Conservation (phyloP, 2,888 invertebrate genomes). For the Pyrrhia umbra region DNA sequence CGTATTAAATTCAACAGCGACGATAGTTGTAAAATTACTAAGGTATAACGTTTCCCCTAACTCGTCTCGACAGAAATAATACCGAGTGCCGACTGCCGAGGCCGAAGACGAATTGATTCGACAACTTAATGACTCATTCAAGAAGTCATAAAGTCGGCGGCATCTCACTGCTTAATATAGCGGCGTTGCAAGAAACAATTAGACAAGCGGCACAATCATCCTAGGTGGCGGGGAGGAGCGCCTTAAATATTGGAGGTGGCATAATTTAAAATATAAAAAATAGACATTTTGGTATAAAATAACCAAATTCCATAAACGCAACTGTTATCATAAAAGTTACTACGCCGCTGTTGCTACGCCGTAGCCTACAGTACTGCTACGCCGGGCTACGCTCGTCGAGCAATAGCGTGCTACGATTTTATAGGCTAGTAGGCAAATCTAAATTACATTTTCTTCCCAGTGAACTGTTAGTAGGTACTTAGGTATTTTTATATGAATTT, state of each 20-base stretch:
- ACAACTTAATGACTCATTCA: slow-evolving; percentile 88
- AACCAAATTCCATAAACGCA: not conserved
- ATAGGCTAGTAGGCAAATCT: not conserved
- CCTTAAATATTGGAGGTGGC: slow-evolving; percentile 69
- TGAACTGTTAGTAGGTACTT: too few species aligned
- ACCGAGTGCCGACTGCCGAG: slow-evolving; percentile 70
- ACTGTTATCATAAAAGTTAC: not conserved
- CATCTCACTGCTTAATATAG: slow-evolving; percentile 89
- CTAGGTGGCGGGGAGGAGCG: slow-evolving; percentile 66
- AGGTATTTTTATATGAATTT: too few species aligned
- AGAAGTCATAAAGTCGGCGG: slow-evolving; percentile 87
- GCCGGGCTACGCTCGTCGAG: not conserved
- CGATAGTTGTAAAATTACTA: slow-evolving; percentile 67
- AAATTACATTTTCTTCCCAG: not conserved
- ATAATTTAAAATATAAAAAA: slow-evolving; percentile 27
- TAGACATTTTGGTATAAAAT: not conserved
- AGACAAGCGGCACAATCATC: slow-evolving; percentile 87
- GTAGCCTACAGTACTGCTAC: not conserved
- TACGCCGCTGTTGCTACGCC: not conserved
- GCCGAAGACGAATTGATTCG: slow-evolving; percentile 86
- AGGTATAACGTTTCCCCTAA: slow-evolving; percentile 60
- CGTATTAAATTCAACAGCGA: slow-evolving; percentile 43
- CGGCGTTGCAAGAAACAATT: slow-evolving; percentile 89
- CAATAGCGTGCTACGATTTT: not conserved
- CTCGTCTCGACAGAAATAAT: slow-evolving; percentile 76